Conservation (phyloP, 37 sponge, comb jelly and placozoan species). For the Mnemiopsis leidyi region DNA sequence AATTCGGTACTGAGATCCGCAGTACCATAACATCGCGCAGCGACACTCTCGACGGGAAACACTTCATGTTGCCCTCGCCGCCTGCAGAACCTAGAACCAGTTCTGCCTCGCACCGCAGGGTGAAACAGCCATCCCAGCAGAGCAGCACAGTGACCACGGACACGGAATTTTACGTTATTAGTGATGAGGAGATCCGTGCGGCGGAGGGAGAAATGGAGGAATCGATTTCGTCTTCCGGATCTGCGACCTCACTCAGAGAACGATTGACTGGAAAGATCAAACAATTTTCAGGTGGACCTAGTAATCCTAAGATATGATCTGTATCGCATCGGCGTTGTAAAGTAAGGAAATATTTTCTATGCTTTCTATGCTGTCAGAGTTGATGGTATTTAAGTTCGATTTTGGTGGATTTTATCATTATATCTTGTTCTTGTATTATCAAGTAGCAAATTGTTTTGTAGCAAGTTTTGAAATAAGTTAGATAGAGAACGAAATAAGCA, state of each 20-base stretch:
- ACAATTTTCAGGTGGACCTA: background rate
- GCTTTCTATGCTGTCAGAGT: too few species aligned
- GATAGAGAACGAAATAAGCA: too few species aligned
- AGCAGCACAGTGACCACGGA: conserved; percentile 11
- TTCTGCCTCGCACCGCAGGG: background rate
- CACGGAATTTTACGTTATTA: conserved; percentile 56
- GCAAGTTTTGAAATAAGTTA: too few species aligned
- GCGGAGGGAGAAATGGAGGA: conserved; percentile 29
- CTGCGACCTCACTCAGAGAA: background rate
- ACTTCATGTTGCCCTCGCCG: conserved; percentile 23
- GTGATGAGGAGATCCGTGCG: conserved; percentile 59
- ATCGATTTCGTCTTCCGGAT: background rate
- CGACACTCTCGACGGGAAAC: background rate
- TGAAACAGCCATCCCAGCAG: background rate
- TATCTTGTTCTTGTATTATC: background rate
- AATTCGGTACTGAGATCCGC: background rate
- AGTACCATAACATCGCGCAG: background rate
- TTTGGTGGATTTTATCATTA: background rate
- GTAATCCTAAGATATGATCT: background rate
- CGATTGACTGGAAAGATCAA: background rate
- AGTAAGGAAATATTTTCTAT: too few species aligned
- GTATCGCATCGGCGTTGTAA: too few species aligned
- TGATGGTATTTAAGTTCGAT: too few species aligned
- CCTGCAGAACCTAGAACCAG: background rate
- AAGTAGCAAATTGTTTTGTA: background rate